A percentile compares a stretch with the other conserved stretches of the same genome.
These are phyloP conservation scores for Beris chalybata DNA, from an alignment of 2,888 invertebrate species.

Conservation along the genomic window DNA sequence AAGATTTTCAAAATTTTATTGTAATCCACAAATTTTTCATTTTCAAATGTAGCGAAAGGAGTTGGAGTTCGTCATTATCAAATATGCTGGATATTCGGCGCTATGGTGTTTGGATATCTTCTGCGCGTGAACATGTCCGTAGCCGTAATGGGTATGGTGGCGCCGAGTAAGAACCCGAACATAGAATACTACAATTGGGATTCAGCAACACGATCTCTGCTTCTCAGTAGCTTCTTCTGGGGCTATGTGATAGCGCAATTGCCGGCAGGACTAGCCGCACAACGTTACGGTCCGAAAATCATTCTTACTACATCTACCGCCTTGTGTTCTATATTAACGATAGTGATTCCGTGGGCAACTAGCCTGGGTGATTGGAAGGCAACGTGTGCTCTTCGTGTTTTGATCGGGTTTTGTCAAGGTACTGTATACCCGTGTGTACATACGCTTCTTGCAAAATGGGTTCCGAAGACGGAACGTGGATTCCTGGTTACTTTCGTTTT, in stretches of 20 bases:
- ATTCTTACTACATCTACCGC: constrained; percentile 8
- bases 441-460: constrained; percentile 76
- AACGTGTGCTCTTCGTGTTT: constrained; percentile 62
- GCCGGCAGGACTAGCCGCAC: constrained; percentile 59
- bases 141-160: constrained; percentile 74
- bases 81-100: constrained; percentile 63
- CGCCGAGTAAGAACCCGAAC: constrained; percentile 46
- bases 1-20: not conserved
- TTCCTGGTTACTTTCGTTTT: constrained; percentile 61
- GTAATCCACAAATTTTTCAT: constrained; percentile 9
- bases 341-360: constrained; percentile 70
- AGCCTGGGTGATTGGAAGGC: constrained; percentile 64
- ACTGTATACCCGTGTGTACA: constrained; percentile 73
- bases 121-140: constrained; percentile 72
- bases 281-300: constrained; percentile 25
- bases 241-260: constrained; percentile 76
- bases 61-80: constrained; percentile 68
- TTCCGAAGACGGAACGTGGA: constrained; percentile 64
- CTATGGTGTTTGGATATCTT: constrained; percentile 65
- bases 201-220: constrained; percentile 59
- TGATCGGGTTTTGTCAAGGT: constrained; percentile 76
- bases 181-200: constrained; percentile 54
- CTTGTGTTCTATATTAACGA: constrained; percentile 63
- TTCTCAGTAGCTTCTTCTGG: constrained; percentile 79
- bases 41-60: constrained; percentile 54